Base-by-base conservation (phyloP, 2,113 vertebrate species). In the Thamnophis sirtalis region DNA sequence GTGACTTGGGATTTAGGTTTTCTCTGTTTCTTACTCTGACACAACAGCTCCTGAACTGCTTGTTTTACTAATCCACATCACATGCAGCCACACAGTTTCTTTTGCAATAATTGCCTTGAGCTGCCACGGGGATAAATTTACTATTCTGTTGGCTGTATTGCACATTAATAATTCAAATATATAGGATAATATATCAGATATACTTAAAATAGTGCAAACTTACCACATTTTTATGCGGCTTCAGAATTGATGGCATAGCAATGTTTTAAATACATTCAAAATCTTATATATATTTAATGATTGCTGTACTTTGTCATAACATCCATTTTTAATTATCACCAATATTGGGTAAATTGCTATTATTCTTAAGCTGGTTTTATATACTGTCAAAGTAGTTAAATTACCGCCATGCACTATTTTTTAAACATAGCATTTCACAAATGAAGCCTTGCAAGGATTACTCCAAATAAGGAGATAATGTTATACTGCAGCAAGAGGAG, bases 101-200 rank as follows among this genome's bases (percentile, higher is more conserved):
- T 38, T 26, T 4, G 1, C 0, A 93, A 88, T 4, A 19, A 93
- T 87, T 0, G 4, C 90, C 84, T 26, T 1, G 24, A 94, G 94
- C 63, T 91, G 10, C 2, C 9, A 8, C 89, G 56, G 63, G 56
- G 68, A 73, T 93, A 80, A 94, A 92, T 94, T 95, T 86, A 94
- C 55, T 63, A 10, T 94, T 90, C 9, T n/a, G 49, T 90, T 95
- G 93, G 55, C 55, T 91, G 48, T 51, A 3, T 63, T 89, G 84
- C 87, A 89, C 92, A 93, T 95, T 94, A 95, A 96, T 96, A 95
- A 95, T 94, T 95, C 95, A 96, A 90, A 90, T 43, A 91, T 48
- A 73, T 87, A 53, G 53, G 89, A 63, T 51, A 89, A 89, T 93
- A 92, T 87, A 93, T 94, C 92, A 95, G 94, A 86, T 91, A 86